phyloP scores from a whole-genome alignment of 2,113 vertebrate species.

The Strigops habroptila region DNA sequence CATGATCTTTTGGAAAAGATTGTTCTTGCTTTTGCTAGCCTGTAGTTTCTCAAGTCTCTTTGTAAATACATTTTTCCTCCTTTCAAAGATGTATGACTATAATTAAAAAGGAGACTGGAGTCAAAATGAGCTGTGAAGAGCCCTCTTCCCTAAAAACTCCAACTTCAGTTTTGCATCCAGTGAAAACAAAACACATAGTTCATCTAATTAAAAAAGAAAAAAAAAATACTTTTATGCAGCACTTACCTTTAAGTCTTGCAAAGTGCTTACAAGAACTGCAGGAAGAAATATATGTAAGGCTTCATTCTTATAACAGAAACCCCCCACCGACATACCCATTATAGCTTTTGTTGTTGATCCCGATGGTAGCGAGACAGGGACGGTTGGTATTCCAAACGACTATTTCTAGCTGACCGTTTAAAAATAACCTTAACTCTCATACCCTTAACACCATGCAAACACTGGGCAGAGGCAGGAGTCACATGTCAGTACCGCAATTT shows the following conservation, averaged over 20 bases:
- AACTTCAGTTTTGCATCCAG: neutral
- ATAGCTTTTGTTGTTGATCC: neutral
- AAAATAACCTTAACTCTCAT: slow-evolving; percentile 46
- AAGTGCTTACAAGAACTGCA: neutral
- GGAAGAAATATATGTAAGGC: neutral
- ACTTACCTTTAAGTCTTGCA: neutral
- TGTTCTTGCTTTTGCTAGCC: neutral
- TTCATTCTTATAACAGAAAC: neutral
- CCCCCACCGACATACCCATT: neutral
- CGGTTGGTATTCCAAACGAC: neutral
- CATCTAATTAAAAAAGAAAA: neutral
- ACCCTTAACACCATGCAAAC: neutral
- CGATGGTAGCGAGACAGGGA: neutral
- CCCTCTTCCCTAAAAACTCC: neutral
- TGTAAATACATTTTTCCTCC: neutral
- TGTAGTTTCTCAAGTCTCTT: neutral
- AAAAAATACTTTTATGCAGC: neutral
- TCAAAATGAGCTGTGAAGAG: neutral
- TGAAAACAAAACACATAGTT: neutral
- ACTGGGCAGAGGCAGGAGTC: neutral
- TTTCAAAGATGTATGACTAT: neutral
- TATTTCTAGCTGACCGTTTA: slow-evolving; percentile 17
- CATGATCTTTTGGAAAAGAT: neutral
- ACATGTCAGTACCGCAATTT: neutral
- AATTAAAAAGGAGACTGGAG: neutral